Evolutionary conservation across 2,888 invertebrate species (phyloP).

Genomic region (Scrobipalpa costella): DNA sequence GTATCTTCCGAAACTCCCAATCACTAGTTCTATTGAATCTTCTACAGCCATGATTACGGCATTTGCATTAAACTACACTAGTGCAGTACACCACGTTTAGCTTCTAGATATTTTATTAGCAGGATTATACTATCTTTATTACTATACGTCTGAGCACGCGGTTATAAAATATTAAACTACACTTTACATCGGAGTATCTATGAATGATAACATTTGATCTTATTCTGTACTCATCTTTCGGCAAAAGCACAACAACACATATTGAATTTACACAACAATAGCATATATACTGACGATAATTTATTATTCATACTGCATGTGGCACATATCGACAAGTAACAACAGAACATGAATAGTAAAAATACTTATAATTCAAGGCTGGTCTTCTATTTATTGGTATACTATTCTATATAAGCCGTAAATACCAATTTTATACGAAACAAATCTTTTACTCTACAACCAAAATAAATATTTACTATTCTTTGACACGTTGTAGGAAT

Average conservation of each 20-base stretch:
- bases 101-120: constrained; percentile 1
- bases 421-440: no score
- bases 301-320: no score
- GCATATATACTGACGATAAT: no score
- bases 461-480: no score
- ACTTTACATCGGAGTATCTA: neutral
- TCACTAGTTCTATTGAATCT: constrained; percentile 60
- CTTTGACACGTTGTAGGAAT: no score
- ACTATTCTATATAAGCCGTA: no score
- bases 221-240: neutral
- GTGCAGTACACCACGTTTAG: neutral
- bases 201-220: constrained; percentile 4
- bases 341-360: no score
- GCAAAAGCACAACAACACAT: neutral
- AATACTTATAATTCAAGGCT: no score
- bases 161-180: neutral
- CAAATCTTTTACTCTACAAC: no score
- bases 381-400: no score
- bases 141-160: constrained; percentile 3
- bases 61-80: neutral
- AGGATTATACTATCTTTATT: neutral
- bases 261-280: neutral
- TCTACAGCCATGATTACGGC: constrained; percentile 36
- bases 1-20: constrained; percentile 73
- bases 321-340: no score